These are phyloP conservation scores for Diplosoma virens DNA, from an alignment of 23 tunicate genomes.

Conservation along the genomic window DNA sequence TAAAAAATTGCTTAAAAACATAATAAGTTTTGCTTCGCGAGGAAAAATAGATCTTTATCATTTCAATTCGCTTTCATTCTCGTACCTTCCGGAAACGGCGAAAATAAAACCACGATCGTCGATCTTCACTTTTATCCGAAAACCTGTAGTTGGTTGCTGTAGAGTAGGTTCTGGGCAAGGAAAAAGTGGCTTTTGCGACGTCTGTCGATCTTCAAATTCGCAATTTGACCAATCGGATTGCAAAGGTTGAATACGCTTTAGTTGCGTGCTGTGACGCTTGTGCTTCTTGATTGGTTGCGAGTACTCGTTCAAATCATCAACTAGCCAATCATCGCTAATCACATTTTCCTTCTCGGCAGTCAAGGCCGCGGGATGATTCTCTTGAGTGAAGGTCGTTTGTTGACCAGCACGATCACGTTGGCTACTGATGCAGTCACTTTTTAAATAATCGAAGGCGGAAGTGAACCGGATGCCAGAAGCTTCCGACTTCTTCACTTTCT, in stretches of 20 bases:
- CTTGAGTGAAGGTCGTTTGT: too few relatives aligned
- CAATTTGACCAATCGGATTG: not conserved
- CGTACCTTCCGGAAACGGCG: constrained; percentile 62
- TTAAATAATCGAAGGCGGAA: too few relatives aligned
- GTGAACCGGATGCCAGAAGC: too few relatives aligned
- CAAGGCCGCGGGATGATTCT: too few relatives aligned
- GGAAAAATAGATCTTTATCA: too few relatives aligned
- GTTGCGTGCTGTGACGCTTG: not conserved
- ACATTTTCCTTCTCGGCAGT: constrained; percentile 6
- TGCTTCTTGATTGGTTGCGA: constrained; percentile 37
- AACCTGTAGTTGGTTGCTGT: not conserved
- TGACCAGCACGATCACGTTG: too few relatives aligned
- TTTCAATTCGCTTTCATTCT: too few relatives aligned
- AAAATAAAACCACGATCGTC: constrained; percentile 44
- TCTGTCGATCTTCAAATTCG: not conserved
- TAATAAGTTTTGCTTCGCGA: too few relatives aligned
- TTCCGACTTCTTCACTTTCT: too few relatives aligned
- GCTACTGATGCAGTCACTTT: too few relatives aligned
- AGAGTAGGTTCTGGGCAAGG: too few relatives aligned
- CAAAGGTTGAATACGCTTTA: not conserved
- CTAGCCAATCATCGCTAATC: constrained; percentile 62
- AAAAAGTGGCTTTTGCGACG: not conserved
- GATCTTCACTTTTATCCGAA: constrained; percentile 42
- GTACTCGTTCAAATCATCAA: constrained; percentile 29
- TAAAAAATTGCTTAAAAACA: too few relatives aligned